Evolutionary conservation across 2,113 vertebrate genomes (phyloP).

Genomic region (Tenebrosternarchus preto): DNA sequence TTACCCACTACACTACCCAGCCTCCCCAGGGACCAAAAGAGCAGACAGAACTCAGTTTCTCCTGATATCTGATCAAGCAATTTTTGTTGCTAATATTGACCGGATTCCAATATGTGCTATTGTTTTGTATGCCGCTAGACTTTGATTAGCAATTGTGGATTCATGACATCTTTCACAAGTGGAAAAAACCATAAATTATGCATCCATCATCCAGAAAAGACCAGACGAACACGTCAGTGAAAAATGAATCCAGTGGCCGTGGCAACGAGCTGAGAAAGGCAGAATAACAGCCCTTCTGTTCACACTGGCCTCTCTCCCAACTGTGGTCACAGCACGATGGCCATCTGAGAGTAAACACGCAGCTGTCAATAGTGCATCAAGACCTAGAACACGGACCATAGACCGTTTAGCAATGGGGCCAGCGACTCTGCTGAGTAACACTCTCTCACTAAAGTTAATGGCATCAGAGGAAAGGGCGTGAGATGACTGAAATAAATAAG

Average conservation of each 20-base stretch:
- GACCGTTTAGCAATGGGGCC: slow-evolving; percentile 26
- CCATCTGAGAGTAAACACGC: slow-evolving; percentile 68
- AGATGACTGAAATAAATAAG: background rate
- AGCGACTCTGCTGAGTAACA: background rate
- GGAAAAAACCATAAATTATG: background rate
- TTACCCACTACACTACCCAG: too few relatives aligned
- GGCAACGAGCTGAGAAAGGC: slow-evolving; percentile 17
- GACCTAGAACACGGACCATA: slow-evolving; percentile 80
- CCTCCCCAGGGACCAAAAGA: too few relatives aligned
- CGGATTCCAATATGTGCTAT: too few relatives aligned
- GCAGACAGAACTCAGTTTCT: too few relatives aligned
- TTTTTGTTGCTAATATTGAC: too few relatives aligned
- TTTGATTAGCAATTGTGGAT: background rate
- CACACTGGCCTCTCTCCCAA: slow-evolving; percentile 65
- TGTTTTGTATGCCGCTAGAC: background rate
- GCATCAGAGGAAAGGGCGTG: background rate
- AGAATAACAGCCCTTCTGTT: slow-evolving; percentile 39
- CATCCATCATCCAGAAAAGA: background rate
- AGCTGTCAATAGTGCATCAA: slow-evolving; percentile 71
- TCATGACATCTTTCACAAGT: background rate
- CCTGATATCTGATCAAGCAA: too few relatives aligned
- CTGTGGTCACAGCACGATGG: slow-evolving; percentile 72
- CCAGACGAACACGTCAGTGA: too few relatives aligned
- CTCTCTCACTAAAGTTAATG: background rate
- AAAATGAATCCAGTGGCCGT: background rate